A percentile compares a stretch with the other conserved stretches of the same genome.
These are phyloP conservation scores for Nymphalis polychloros DNA, from an alignment of 2,888 invertebrate genomes.

Conservation along the genomic window DNA sequence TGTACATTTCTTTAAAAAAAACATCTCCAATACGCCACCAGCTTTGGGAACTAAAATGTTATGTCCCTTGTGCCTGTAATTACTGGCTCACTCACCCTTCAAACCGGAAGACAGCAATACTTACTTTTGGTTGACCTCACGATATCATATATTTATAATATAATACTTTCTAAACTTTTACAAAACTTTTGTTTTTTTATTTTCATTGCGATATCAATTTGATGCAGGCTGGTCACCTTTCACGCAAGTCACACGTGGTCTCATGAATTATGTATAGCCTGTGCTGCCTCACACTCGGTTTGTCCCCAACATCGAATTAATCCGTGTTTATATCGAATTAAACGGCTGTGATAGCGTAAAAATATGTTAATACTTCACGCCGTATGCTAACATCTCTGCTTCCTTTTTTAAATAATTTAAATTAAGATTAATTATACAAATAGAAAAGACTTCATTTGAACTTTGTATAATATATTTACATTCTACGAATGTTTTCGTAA, in stretches of 20 bases:
- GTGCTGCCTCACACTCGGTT: conserved; percentile 19
- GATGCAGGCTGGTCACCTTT: conserved; percentile 20
- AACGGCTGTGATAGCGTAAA: conserved; percentile 18
- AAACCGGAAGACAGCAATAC: too few relatives aligned
- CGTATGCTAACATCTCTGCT: not conserved
- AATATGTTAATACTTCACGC: conserved; percentile 8
- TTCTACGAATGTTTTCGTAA: too few relatives aligned
- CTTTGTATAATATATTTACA: too few relatives aligned
- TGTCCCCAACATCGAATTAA: conserved; percentile 26
- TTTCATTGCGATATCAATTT: conserved; percentile 20
- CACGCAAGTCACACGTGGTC: conserved; percentile 16
- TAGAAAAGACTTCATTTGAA: too few relatives aligned
- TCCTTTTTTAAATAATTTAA: not conserved
- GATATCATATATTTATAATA: too few relatives aligned
- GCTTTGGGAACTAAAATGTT: too few relatives aligned
- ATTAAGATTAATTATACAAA: not conserved
- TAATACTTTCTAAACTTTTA: too few relatives aligned
- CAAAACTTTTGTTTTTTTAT: not conserved
- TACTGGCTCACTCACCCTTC: too few relatives aligned
- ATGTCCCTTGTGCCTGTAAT: too few relatives aligned
- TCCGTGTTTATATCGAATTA: conserved; percentile 23
- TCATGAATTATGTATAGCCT: conserved; percentile 26
- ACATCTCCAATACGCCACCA: too few relatives aligned
- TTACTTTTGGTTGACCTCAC: too few relatives aligned
- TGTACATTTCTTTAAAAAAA: too few relatives aligned